Conservation (phyloP, 2,797 vertebrate species). For the Halcyon chelicuti region DNA sequence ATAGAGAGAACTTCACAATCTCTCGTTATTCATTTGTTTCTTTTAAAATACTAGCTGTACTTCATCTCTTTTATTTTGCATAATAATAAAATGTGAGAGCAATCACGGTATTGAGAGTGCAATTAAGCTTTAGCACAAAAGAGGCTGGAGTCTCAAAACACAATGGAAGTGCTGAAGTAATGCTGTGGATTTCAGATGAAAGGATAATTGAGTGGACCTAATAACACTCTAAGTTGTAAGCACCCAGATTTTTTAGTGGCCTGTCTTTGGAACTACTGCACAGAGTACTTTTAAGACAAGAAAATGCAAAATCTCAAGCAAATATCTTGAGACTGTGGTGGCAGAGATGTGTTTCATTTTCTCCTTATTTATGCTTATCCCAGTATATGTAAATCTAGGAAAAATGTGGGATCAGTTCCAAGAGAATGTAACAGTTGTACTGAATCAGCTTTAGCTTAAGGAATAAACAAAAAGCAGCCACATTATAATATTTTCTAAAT, state of each 20-base stretch:
- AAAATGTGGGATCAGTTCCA: background rate
- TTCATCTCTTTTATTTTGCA: conserved; percentile 21
- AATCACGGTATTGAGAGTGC: background rate
- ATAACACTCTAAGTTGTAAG: background rate
- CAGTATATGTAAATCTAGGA: background rate
- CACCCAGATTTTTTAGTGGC: background rate
- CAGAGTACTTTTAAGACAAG: background rate
- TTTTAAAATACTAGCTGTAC: background rate
- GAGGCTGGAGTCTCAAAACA: background rate
- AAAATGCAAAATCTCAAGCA: background rate
- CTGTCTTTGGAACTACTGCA: background rate
- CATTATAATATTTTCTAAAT: background rate
- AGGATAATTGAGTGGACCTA: background rate
- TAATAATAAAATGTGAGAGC: background rate
- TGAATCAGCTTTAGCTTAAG: background rate
- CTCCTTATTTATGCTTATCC: background rate
- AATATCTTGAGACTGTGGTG: background rate
- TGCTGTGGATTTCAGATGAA: background rate
- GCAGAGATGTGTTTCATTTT: background rate
- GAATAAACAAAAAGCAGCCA: background rate
- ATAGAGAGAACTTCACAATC: background rate
- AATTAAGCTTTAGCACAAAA: conserved; percentile 35
- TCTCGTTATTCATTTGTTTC: background rate
- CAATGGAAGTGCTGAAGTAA: background rate
- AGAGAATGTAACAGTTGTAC: background rate